A percentile compares a stretch with the other conserved stretches of the same genome.
Evolutionary conservation across 2,888 invertebrate genomes (phyloP).

Genomic region (Lycophotia porphyrea): DNA sequence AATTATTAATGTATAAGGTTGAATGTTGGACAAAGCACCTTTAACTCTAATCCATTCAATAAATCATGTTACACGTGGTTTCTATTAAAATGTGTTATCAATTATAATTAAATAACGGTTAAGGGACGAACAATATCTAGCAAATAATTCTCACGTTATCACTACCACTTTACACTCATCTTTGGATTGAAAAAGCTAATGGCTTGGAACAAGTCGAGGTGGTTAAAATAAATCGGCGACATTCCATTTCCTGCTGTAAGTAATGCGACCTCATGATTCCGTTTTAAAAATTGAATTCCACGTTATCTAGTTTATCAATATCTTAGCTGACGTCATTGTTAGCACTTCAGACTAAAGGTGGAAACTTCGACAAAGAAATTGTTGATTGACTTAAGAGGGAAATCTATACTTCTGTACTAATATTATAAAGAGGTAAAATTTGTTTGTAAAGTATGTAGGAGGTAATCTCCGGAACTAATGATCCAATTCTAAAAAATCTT

Average conservation of each 20-base stretch:
- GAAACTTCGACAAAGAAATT: constrained; percentile 24
- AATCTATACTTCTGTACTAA: no score
- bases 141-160: constrained; percentile 75
- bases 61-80: constrained; percentile 20
- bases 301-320: constrained; percentile 60
- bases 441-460: no score
- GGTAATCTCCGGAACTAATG: no score
- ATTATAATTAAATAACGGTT: constrained; percentile 43
- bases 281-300: constrained; percentile 77
- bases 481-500: no score
- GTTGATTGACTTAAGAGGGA: not conserved
- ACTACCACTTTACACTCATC: constrained; percentile 84
- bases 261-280: constrained; percentile 82
- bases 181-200: constrained; percentile 88
- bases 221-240: constrained; percentile 88
- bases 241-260: constrained; percentile 86
- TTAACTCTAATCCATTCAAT: constrained; percentile 13
- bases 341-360: constrained; percentile 16
- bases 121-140: constrained; percentile 60
- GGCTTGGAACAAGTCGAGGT: constrained; percentile 86
- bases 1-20: constrained; percentile 15
- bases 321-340: constrained; percentile 42
- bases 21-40: constrained; percentile 4
- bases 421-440: no score
- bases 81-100: constrained; percentile 27